phyloP scores from a whole-genome alignment of 2,888 invertebrate genomes.

The Branchellion lobata region DNA sequence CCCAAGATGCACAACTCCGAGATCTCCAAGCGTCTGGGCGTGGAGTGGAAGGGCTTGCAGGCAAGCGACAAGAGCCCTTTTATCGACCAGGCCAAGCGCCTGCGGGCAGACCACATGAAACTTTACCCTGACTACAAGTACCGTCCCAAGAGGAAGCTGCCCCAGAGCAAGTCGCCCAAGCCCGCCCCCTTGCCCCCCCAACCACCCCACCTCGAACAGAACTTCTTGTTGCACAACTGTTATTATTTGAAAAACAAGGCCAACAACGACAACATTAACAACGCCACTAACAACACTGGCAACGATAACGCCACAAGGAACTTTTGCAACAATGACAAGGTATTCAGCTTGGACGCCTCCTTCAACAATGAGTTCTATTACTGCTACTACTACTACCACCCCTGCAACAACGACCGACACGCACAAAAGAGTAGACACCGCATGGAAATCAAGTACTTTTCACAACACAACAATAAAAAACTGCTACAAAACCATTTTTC shows the following conservation, averaged over 20 bases:
- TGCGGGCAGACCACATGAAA: conserved; percentile 34
- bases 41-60: conserved; percentile 37
- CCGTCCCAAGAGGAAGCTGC: conserved; percentile 5
- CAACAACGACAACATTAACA: too few species aligned
- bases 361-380: background rate
- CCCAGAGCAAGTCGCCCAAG: background rate
- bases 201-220: background rate
- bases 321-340: background rate
- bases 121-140: conserved; percentile 38
- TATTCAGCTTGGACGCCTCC: background rate
- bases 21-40: conserved; percentile 41
- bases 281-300: too few species aligned
- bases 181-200: background rate
- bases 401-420: background rate
- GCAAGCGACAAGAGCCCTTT: conserved; percentile 32
- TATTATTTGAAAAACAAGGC: too few species aligned
- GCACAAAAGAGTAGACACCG: too few species aligned
- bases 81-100: conserved; percentile 39
- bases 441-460: background rate
- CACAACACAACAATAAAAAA: background rate
- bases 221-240: too few species aligned
- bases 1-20: conserved; percentile 43
- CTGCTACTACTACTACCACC: conserved; percentile 2
- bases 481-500: background rate
- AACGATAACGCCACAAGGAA: too few species aligned